These are phyloP conservation scores for Esox niger DNA, from an alignment of 2,113 vertebrate species.

Conservation along the genomic window DNA sequence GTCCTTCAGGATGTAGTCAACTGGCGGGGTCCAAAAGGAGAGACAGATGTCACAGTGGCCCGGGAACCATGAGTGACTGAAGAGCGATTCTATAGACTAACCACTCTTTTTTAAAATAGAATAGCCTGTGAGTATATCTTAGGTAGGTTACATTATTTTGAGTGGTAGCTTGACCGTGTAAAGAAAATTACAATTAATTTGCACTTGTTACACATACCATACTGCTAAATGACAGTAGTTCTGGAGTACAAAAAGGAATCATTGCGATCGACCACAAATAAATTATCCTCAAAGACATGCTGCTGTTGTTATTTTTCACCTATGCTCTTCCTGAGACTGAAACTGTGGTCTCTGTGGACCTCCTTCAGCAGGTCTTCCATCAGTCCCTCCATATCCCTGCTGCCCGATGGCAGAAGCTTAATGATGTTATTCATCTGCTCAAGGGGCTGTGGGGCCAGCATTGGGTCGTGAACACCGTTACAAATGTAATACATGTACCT, in stretches of 20 bases:
- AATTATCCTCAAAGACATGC: neutral
- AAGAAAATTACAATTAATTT: too few relatives aligned
- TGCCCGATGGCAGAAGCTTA: conserved; percentile 64
- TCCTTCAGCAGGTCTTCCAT: conserved; percentile 68
- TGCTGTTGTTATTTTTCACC: conserved; percentile 67
- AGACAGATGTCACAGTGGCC: neutral
- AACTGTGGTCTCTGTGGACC: conserved; percentile 71
- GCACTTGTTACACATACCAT: too few relatives aligned
- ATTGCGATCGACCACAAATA: too few relatives aligned
- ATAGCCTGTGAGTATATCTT: too few relatives aligned
- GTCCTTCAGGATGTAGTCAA: conserved; percentile 89
- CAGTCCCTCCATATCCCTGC: conserved; percentile 51
- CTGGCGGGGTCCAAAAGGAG: conserved; percentile 52
- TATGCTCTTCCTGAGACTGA: conserved; percentile 78
- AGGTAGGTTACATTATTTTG: too few relatives aligned
- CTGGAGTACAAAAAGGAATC: too few relatives aligned
- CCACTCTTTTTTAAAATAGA: too few relatives aligned
- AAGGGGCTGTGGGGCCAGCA: conserved; percentile 73
- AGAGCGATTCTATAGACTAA: too few relatives aligned
- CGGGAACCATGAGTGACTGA: neutral
- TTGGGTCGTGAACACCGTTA: conserved; percentile 71
- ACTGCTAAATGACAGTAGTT: too few relatives aligned
- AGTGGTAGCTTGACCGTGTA: too few relatives aligned
- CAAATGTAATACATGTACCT: conserved; percentile 82
- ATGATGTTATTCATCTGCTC: conserved; percentile 75